A percentile compares a stretch with the other conserved stretches of the same genome.
Evolutionary conservation across 2,888 invertebrate genomes (phyloP).

Genomic region (Troides aeacus): DNA sequence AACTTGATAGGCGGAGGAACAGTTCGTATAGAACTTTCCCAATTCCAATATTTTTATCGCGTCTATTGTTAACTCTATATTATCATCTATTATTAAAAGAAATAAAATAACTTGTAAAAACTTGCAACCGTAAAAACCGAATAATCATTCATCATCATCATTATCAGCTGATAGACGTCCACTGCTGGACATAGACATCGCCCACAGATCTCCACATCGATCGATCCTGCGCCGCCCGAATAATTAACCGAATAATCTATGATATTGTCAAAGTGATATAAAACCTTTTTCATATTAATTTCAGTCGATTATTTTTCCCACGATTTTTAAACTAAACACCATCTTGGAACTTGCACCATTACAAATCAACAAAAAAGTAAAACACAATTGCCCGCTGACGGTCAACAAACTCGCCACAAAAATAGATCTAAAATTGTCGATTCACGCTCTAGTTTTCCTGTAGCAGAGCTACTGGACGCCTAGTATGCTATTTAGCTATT

Average conservation of each 20-base stretch:
- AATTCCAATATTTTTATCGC: too few relatives aligned
- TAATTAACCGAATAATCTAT: too few relatives aligned
- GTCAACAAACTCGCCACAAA: not conserved
- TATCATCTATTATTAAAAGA: too few relatives aligned
- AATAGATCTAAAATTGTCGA: constrained; percentile 12
- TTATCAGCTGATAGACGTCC: too few relatives aligned
- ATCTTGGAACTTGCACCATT: not conserved
- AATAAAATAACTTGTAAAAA: not conserved
- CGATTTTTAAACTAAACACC: constrained; percentile 2
- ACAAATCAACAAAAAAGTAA: not conserved
- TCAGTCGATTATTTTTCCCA: constrained; percentile 1
- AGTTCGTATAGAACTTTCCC: too few relatives aligned
- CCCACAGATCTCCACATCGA: too few relatives aligned
- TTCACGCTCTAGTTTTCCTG: constrained; percentile 19
- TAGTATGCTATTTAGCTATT: constrained; percentile 24
- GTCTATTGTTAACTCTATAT: too few relatives aligned
- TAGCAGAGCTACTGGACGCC: constrained; percentile 18
- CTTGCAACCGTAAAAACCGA: not conserved
- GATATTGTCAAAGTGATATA: not conserved
- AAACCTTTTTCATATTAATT: not conserved
- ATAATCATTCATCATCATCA: too few relatives aligned
- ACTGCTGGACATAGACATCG: too few relatives aligned
- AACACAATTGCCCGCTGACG: constrained; percentile 10
- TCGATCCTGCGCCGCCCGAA: too few relatives aligned
- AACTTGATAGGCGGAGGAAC: too few relatives aligned